Base-by-base conservation (phyloP, 1,140 invertebrate species). In the Elysia chlorotica region DNA sequence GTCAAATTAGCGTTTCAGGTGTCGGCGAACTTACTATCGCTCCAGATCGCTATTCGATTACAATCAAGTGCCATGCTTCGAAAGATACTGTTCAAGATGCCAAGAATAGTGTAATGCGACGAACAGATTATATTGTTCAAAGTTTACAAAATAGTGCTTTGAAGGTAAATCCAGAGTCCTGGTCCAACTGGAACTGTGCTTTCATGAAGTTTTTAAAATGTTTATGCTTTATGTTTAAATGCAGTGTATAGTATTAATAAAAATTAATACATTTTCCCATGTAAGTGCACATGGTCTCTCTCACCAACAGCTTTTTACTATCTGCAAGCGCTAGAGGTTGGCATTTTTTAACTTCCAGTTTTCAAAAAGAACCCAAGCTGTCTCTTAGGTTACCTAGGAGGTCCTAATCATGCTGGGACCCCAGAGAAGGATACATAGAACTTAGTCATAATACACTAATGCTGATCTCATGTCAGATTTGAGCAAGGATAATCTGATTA, bases 91-190 rank as follows among this genome's bases (percentile, higher is more conserved):
- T 81, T 4, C 78, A 85, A 35, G 86, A 87, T 63, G 85, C 81
- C 1, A 87, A 85, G 70, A 82, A 81, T 69, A 87, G 86, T 74
- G 80, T 86, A 0, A 75, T 77, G 10, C 76, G 86, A 67, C 71
- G 86, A 33, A 31, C 83, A 2, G 85, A 86, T 59, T 87, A 87
- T 74, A 76, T 87, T 14, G 37, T 84, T 14, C 84, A 85, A 66
- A 82, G 81, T 14, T 71, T 86, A 5, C 74, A 82, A 63, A 85
- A 87, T 71, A 78, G 83, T 48, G 70, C 74, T 65, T 59, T 86
- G 23, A 82, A 83, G 79, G 84, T 83, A 74, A 30, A 65, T 57
- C n/a, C n/a, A n/a, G n/a, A n/a, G n/a, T n/a, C n/a, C n/a, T n/a
- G n/a, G n/a, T n/a, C n/a, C n/a, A n/a, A n/a, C n/a, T n/a, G n/a